Evolutionary conservation across 2,888 invertebrate genomes (phyloP).

Genomic region (Diploptera punctata): DNA sequence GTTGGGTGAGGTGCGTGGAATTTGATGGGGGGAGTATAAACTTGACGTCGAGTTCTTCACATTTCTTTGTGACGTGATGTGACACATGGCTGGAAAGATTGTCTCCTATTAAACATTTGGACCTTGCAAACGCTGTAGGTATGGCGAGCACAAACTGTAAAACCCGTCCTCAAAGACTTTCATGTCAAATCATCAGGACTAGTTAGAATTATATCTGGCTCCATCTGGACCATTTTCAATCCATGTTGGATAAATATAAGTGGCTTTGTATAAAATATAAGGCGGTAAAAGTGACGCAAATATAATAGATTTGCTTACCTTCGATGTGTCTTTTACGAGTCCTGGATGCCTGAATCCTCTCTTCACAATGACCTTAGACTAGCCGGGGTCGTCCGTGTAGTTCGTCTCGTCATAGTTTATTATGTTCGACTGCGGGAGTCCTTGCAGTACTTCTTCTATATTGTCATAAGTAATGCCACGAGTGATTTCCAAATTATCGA

Average conservation of each 20-base stretch:
- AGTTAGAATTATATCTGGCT: too few species aligned
- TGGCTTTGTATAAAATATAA: conserved; percentile 49
- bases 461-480: too few species aligned
- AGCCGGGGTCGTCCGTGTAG: background rate
- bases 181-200: background rate
- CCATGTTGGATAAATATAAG: conserved; percentile 44
- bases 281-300: conserved; percentile 51
- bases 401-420: conserved; percentile 4
- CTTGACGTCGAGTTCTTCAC: background rate
- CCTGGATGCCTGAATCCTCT: background rate
- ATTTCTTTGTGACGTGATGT: background rate
- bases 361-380: background rate
- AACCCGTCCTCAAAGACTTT: background rate
- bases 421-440: background rate
- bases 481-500: too few species aligned
- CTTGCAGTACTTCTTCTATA: background rate
- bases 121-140: too few species aligned
- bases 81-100: background rate
- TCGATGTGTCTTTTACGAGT: conserved; percentile 43
- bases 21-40: conserved; percentile 15
- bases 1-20: conserved; percentile 15
- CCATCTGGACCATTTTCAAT: too few species aligned
- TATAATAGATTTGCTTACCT: conserved; percentile 45
- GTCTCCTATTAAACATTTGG: background rate
- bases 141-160: background rate